Base-by-base conservation (phyloP, 2,888 invertebrate genomes). In the Acrobasis consociella region DNA sequence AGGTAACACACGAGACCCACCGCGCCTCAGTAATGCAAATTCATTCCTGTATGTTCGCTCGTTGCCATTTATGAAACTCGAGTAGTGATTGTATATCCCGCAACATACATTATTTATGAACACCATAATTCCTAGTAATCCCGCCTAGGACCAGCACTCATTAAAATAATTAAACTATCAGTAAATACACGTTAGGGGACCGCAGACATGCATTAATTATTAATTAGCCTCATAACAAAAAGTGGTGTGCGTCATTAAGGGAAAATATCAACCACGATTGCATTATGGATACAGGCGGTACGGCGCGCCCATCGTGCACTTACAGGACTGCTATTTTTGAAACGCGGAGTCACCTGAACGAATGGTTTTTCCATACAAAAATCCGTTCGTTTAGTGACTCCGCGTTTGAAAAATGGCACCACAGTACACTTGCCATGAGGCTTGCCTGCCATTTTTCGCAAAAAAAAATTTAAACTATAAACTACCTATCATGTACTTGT, bases 141-240 rank as follows among this genome's bases (percentile, higher is more conserved):
- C 31, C 52, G 49, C 39, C 46, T 39, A 46, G 55, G 39, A 42
- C 58, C 60, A 62, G 69, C 70, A 74, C 74, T 80, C 75, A 82
- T 84, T 81, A 82, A 81, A 84, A 81, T 84, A 82, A 85, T 83
- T 78, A 81, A 85, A 80, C 80, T 80, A 83, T 83, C 78, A 78
- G 73, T 65, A 72, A 73, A 76, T 80, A 81, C 81, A 81, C 79
- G 82, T 83, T 82, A 77, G 73, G 73, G 75, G 67, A 77, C 75
- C 81, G 80, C 80, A 80, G 81, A 83, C 82, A 82, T 80, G 76
- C 78, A 85, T 88, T 84, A 83, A 85, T 80, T 85, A 83, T 83
- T 87, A 87, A 89, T 90, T 88, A 89, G 84, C 81, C 79, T 82
- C 74, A 79, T 78, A 70, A 83, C 79, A 87, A 89, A 88, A 88